These are phyloP conservation scores for Theocolax elegans DNA, from an alignment of 1,140 invertebrate species.

Conservation along the genomic window DNA sequence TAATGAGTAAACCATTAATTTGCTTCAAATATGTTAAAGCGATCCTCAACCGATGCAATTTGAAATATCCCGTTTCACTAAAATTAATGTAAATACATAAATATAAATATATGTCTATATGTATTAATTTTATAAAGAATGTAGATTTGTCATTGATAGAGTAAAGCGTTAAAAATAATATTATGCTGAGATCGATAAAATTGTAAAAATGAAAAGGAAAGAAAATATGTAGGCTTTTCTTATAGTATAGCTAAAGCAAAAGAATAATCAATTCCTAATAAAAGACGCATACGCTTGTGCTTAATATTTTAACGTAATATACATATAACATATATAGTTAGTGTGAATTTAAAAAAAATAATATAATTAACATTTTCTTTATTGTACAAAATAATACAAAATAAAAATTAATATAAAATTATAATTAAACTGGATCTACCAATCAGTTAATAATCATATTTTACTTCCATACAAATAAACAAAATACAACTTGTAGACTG, in stretches of 20 bases:
- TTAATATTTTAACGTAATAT: conserved; percentile 13
- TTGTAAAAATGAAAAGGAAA: conserved; percentile 15
- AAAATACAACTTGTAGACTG: conserved; percentile 10
- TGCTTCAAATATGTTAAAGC: conserved; percentile 18
- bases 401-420: conserved; percentile 22
- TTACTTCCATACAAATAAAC: too few species aligned
- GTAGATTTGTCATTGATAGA: not conserved
- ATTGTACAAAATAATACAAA: conserved; percentile 26
- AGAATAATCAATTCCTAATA: conserved; percentile 27
- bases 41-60: conserved; percentile 29
- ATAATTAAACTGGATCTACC: not conserved
- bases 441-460: conserved; percentile 2
- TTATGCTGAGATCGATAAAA: conserved; percentile 12
- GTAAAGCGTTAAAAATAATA: conserved; percentile 32
- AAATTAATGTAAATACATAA: conserved; percentile 12
- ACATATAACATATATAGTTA: conserved; percentile 12
- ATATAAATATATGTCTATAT: not conserved
- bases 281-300: conserved; percentile 16
- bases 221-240: conserved; percentile 15
- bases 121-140: not conserved
- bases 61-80: conserved; percentile 9
- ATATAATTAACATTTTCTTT: conserved; percentile 20
- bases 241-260: conserved; percentile 31
- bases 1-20: conserved; percentile 13
- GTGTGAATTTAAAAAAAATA: conserved; percentile 9